Conservation (phyloP, 2,797 vertebrate species). For the Carduelis carduelis region DNA sequence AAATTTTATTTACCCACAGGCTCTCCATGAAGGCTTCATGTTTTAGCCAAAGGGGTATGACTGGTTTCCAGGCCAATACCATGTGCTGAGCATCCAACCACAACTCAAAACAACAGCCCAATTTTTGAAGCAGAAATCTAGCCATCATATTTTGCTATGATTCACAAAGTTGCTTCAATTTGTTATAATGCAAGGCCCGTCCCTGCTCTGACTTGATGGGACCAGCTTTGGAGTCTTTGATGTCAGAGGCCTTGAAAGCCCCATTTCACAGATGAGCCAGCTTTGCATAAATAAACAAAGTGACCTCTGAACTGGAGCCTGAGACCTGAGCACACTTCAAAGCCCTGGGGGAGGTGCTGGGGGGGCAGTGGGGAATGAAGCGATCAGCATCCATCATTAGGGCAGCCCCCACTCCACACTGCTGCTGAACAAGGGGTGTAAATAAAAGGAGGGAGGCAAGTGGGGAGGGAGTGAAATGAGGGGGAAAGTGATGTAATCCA, state of each 20-base stretch:
- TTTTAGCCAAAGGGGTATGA: background rate
- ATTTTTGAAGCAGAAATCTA: background rate
- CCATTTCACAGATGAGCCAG: slow-evolving; percentile 74
- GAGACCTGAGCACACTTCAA: slow-evolving; percentile 76
- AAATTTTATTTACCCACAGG: slow-evolving; percentile 23
- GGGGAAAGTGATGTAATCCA: slow-evolving; percentile 73
- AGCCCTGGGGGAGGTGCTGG: slow-evolving; percentile 16
- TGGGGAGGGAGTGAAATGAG: slow-evolving; percentile 35
- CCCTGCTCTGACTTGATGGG: slow-evolving; percentile 60
- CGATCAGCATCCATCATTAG: slow-evolving; percentile 69
- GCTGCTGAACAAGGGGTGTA: slow-evolving; percentile 37
- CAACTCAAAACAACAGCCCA: background rate
- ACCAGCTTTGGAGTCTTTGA: slow-evolving; percentile 70
- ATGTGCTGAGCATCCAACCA: background rate
- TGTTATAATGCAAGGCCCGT: slow-evolving; percentile 52
- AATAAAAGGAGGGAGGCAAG: slow-evolving; percentile 41
- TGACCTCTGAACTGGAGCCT: slow-evolving; percentile 75
- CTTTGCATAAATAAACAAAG: slow-evolving; percentile 79
- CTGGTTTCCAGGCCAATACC: background rate
- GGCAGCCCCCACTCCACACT: slow-evolving; percentile 39
- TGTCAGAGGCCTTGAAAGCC: slow-evolving; percentile 71
- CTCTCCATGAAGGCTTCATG: background rate
- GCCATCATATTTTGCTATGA: background rate
- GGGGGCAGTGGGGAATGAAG: slow-evolving; percentile 59
- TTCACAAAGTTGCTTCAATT: slow-evolving; percentile 45